phyloP scores from a whole-genome alignment of 2,797 vertebrate species.

The Linurgus olivaceus region DNA sequence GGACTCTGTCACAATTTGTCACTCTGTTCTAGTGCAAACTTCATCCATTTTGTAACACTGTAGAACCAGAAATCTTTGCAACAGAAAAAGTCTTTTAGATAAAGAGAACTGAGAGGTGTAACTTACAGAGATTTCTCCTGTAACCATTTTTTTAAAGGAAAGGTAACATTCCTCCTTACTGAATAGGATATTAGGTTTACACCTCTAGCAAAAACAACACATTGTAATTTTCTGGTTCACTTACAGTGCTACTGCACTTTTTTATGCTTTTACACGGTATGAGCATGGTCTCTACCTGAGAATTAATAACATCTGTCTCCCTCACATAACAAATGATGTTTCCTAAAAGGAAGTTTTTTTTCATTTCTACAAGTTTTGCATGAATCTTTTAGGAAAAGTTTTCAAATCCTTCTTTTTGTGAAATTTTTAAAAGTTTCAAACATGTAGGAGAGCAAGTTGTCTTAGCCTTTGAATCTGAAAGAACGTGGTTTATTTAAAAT shows the following conservation, averaged over 20 bases:
- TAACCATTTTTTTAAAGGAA: background rate
- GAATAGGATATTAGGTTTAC: background rate
- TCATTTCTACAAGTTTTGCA: background rate
- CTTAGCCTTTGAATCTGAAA: background rate
- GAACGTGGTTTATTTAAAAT: background rate
- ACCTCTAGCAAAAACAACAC: background rate
- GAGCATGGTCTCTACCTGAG: background rate
- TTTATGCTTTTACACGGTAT: background rate
- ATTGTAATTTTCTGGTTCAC: constrained; percentile 16
- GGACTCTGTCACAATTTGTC: background rate
- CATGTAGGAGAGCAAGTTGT: background rate
- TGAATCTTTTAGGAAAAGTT: background rate
- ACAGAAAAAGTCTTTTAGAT: background rate
- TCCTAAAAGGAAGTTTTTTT: background rate
- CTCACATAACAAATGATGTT: background rate
- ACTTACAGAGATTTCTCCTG: background rate
- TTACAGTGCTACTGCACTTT: background rate
- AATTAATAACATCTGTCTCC: constrained; percentile 1
- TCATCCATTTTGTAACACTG: background rate
- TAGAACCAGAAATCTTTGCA: background rate
- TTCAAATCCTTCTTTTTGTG: background rate
- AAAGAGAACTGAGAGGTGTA: background rate
- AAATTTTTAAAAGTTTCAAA: background rate
- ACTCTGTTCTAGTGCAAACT: background rate
- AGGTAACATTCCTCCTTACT: background rate